Evolutionary conservation across 2,113 vertebrate species (phyloP), one percentile per base, ranked within the genome.

Genomic region (Perca fluviatilis): DNA sequence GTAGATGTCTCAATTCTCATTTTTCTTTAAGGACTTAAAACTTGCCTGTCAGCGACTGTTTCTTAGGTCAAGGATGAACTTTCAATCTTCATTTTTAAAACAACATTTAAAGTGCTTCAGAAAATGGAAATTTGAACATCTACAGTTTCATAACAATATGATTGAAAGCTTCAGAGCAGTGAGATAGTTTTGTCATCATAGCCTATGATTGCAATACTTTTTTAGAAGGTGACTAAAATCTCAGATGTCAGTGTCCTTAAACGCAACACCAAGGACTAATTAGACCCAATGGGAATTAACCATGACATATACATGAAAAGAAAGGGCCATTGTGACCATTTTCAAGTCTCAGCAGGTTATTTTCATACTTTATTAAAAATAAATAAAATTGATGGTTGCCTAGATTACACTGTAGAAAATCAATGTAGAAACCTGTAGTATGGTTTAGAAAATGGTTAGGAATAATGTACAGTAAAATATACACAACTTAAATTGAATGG

Each of bases 391-490:
- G 67, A 86, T 51, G 30, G 62, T 1, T 14, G 63, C 53, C 27
- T 25, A 0, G 25, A 62, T 46, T 43, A 53, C n/a, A 18, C 25
- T 56, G 58, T 15, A 36, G 50, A 27, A 64, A 58, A 53, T 21
- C 16, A 47, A 50, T 30, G 36, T 50, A 62, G 40, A 73, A 68
- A 76, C 56, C 23, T 67, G 11, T 36, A 50, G n/a, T 49, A 33
- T 33, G 53, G 18, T 57, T 79, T 61, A 62, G 43, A 72, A 76
- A 75, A 46, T 10, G 19, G 16, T 19, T 30, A 70, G 40, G 53
- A 79, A 60, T 82, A 85, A 88, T 88, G 75, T 76, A 25, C 23
- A 46, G 75, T 75, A 68, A 82, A 76, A 82, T 77, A 77, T 33
- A 50, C 61, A 72, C 54, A 60, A 40, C 23, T 53, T 77, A 50